Conservation (phyloP, 2,888 invertebrate genomes). For the Aplocera efformata region DNA sequence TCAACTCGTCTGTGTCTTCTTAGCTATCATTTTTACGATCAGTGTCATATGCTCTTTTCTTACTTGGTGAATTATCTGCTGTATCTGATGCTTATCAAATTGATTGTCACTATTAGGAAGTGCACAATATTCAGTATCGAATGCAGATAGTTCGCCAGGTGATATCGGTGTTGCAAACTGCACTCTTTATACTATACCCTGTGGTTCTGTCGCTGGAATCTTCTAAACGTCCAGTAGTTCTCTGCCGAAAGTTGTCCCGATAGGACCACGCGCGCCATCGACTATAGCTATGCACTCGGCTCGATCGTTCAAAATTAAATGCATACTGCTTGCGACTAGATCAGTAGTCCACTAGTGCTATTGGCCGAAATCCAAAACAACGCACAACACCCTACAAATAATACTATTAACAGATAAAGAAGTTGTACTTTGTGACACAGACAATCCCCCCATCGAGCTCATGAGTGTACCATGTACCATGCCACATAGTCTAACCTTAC, state of each 20-base stretch:
- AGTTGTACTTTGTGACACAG: slow-evolving; percentile 80
- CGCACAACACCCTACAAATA: slow-evolving; percentile 76
- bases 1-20: slow-evolving; percentile 72
- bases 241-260: slow-evolving; percentile 63
- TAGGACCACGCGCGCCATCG: slow-evolving; percentile 72
- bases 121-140: background rate
- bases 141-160: slow-evolving; percentile 55
- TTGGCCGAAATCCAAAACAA: slow-evolving; percentile 75
- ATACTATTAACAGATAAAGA: slow-evolving; percentile 75
- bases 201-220: slow-evolving; percentile 77
- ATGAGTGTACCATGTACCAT: slow-evolving; percentile 54
- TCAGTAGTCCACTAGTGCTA: slow-evolving; percentile 78
- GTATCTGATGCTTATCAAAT: background rate
- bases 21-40: slow-evolving; percentile 73
- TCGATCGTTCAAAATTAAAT: slow-evolving; percentile 75
- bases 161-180: slow-evolving; percentile 79
- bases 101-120: background rate
- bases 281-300: slow-evolving; percentile 76
- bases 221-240: slow-evolving; percentile 67
- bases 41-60: slow-evolving; percentile 73
- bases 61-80: slow-evolving; percentile 55
- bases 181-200: slow-evolving; percentile 79
- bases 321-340: slow-evolving; percentile 79
- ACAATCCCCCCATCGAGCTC: slow-evolving; percentile 64
- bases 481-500: slow-evolving; percentile 70